Evolutionary conservation across 1,140 invertebrate genomes (phyloP).

Genomic region (Rhyacophila brunnea): DNA sequence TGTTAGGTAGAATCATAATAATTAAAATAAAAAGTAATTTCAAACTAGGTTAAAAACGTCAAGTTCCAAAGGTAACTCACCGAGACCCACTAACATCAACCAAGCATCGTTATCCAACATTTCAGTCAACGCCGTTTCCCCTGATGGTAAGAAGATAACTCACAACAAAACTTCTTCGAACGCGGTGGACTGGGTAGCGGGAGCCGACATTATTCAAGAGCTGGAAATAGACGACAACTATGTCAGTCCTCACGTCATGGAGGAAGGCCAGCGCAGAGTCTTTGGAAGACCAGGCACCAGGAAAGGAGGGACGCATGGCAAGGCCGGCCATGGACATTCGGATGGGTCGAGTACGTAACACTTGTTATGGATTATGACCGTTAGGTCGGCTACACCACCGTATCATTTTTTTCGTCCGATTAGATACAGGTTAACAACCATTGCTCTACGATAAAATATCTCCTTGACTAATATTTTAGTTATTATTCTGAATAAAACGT

Average conservation of each 20-base stretch:
- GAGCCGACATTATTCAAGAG: slow-evolving; percentile 25
- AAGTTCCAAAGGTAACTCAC: neutral
- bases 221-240: slow-evolving; percentile 30
- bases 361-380: too few relatives aligned
- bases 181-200: slow-evolving; percentile 23
- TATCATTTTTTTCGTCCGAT: too few relatives aligned
- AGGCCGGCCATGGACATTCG: slow-evolving; percentile 17
- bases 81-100: neutral
- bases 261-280: slow-evolving; percentile 29
- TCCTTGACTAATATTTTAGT: too few relatives aligned
- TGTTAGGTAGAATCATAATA: neutral
- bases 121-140: slow-evolving; percentile 23
- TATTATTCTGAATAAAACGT: too few relatives aligned
- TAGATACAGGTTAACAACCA: too few relatives aligned
- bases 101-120: slow-evolving; percentile 4
- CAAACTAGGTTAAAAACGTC: neutral
- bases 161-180: slow-evolving; percentile 23
- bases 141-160: slow-evolving; percentile 9
- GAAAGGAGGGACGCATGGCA: slow-evolving; percentile 45
- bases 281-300: slow-evolving; percentile 43
- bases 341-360: slow-evolving; percentile 30
- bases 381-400: too few relatives aligned
- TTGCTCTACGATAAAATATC: too few relatives aligned
- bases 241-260: slow-evolving; percentile 33
- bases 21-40: neutral